These are phyloP conservation scores for Myrmecophaga tridactyla DNA, from an alignment of 2,113 vertebrate genomes.

Conservation along the genomic window DNA sequence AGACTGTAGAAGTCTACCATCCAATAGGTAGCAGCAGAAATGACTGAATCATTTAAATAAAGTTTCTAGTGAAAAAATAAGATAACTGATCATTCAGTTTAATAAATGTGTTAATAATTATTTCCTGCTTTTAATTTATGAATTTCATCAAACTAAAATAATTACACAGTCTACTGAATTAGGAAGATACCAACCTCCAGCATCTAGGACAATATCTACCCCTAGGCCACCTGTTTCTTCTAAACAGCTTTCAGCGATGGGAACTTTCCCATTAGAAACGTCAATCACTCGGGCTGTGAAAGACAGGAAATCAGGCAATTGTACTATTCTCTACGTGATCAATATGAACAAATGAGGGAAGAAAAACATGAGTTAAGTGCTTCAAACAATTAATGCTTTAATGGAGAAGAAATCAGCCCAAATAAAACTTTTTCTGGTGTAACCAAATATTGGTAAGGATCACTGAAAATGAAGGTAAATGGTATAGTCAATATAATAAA, in stretches of 20 bases:
- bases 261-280: conserved; percentile 83
- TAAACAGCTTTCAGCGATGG: conserved; percentile 89
- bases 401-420: not conserved
- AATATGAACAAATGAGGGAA: not conserved
- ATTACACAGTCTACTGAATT: not conserved
- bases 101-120: not conserved
- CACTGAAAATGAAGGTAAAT: not conserved
- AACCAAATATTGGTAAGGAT: not conserved
- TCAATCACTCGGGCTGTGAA: conserved; percentile 90
- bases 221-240: conserved; percentile 97
- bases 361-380: not conserved
- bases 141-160: not conserved
- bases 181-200: conserved; percentile 87
- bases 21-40: not conserved
- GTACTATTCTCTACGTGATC: not conserved
- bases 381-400: conserved; percentile 15
- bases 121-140: not conserved
- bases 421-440: not conserved
- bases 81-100: not conserved
- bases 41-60: not conserved
- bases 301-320: conserved; percentile 39
- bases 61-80: not conserved
- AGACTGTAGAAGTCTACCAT: not conserved
- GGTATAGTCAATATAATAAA: not conserved
- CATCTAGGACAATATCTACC: conserved; percentile 92